Evolutionary conservation across 2,797 vertebrate genomes (phyloP).

Genomic region (Catamblyrhynchus diadema): DNA sequence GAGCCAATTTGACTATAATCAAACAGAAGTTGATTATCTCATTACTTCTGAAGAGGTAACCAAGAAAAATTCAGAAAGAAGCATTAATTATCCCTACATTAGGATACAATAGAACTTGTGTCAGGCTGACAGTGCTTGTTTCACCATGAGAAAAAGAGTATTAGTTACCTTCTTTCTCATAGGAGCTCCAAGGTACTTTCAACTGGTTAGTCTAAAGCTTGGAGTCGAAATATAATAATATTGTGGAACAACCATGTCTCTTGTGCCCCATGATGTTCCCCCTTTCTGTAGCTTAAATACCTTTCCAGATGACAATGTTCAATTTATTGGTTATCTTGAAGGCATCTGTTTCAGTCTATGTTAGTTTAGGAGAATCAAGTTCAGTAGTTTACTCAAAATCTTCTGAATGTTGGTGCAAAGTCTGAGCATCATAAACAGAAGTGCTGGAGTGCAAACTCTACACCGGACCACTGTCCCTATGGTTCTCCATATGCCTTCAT

Average conservation of each 20-base stretch:
- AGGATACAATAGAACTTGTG: background rate
- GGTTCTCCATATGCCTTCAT: background rate
- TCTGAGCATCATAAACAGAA: background rate
- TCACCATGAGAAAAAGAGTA: background rate
- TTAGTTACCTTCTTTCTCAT: background rate
- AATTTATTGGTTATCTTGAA: background rate
- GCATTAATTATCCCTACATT: background rate
- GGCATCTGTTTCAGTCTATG: background rate
- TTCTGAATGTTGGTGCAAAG: background rate
- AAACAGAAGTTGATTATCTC: conserved; percentile 71
- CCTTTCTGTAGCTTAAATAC: background rate
- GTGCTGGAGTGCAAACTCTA: background rate
- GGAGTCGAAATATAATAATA: background rate
- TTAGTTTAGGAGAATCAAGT: background rate
- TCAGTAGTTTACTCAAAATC: background rate
- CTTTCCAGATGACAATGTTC: background rate
- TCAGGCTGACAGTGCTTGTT: background rate
- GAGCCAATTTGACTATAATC: conserved; percentile 52
- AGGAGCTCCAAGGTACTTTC: background rate
- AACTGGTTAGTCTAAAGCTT: background rate
- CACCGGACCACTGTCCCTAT: background rate
- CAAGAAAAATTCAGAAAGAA: background rate
- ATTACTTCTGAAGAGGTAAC: conserved; percentile 73
- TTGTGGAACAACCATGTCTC: background rate
- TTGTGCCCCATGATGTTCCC: background rate